These are phyloP conservation scores for Odocoileus hemionus DNA, from an alignment of 2,113 vertebrate species.

Conservation along the genomic window DNA sequence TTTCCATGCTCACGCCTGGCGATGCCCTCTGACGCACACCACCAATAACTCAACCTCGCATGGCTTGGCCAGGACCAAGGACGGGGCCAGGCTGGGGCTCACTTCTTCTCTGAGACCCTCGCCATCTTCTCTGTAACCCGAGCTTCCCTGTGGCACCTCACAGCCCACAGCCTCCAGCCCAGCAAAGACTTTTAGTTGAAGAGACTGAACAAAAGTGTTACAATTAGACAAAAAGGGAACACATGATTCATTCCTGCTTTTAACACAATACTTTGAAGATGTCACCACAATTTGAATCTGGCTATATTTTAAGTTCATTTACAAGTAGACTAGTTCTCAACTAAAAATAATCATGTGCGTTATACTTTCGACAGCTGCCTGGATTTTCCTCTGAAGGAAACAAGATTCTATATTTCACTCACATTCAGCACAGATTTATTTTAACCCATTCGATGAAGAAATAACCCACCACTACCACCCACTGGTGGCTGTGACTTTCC, in stretches of 20 bases:
- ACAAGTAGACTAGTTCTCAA: conserved; percentile 70
- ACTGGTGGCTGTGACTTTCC: not conserved
- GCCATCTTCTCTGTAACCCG: conserved; percentile 65
- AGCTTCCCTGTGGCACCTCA: conserved; percentile 80
- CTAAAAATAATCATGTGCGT: conserved; percentile 66
- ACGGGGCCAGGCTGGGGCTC: conserved; percentile 43
- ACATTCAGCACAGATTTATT: conserved; percentile 55
- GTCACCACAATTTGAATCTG: conserved; percentile 60
- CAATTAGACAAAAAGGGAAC: conserved; percentile 44
- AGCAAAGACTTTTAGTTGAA: conserved; percentile 57
- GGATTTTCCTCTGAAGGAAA: conserved; percentile 71
- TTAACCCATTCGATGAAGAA: conserved; percentile 61
- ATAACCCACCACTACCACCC: not conserved
- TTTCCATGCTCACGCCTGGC: not conserved
- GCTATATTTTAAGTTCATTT: conserved; percentile 72
- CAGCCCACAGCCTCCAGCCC: conserved; percentile 59
- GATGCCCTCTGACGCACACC: conserved; percentile 51
- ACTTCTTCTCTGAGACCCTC: conserved; percentile 53
- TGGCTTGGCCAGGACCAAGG: conserved; percentile 74
- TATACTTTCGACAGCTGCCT: conserved; percentile 68
- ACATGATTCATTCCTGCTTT: conserved; percentile 31
- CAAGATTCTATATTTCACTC: conserved; percentile 64
- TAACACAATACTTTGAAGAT: conserved; percentile 69
- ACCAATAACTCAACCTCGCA: conserved; percentile 37
- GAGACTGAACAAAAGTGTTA: conserved; percentile 59